phyloP scores from a whole-genome alignment of 2,113 vertebrate genomes.

The Malurus alboscapulatus region DNA sequence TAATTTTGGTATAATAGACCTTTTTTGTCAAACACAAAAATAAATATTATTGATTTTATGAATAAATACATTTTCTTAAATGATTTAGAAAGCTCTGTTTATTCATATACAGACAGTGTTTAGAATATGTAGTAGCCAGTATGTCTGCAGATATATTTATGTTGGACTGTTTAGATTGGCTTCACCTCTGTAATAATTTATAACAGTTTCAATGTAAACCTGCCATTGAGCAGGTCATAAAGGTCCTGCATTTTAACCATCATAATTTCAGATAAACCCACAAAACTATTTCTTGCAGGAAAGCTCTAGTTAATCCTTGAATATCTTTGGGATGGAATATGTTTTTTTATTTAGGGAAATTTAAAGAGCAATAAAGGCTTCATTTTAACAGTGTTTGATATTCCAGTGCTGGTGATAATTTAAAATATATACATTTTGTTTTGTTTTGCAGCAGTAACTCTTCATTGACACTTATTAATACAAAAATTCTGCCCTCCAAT shows the following conservation, averaged over 20 bases:
- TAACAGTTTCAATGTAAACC: constrained; percentile 95
- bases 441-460: constrained; percentile 55
- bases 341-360: constrained; percentile 60
- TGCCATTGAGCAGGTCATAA: constrained; percentile 89
- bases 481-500: constrained; percentile 32
- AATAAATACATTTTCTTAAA: constrained; percentile 84
- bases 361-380: constrained; percentile 57
- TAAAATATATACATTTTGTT: constrained; percentile 56
- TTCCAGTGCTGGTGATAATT: constrained; percentile 57
- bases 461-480: constrained; percentile 54
- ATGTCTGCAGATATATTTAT: constrained; percentile 94
- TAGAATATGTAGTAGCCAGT: constrained; percentile 88
- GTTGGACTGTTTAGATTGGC: constrained; percentile 93
- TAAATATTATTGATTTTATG: constrained; percentile 82
- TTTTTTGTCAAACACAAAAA: constrained; percentile 73
- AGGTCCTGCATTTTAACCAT: constrained; percentile 82
- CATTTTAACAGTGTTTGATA: constrained; percentile 63
- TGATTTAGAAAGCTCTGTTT: constrained; percentile 85
- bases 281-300: constrained; percentile 61
- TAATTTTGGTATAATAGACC: constrained; percentile 65
- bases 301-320: constrained; percentile 58
- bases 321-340: constrained; percentile 55
- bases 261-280: constrained; percentile 77
- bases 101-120: constrained; percentile 87
- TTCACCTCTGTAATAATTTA: constrained; percentile 93